Evolutionary conservation across 2,888 invertebrate species (phyloP).

Genomic region (Spilarctia lutea): DNA sequence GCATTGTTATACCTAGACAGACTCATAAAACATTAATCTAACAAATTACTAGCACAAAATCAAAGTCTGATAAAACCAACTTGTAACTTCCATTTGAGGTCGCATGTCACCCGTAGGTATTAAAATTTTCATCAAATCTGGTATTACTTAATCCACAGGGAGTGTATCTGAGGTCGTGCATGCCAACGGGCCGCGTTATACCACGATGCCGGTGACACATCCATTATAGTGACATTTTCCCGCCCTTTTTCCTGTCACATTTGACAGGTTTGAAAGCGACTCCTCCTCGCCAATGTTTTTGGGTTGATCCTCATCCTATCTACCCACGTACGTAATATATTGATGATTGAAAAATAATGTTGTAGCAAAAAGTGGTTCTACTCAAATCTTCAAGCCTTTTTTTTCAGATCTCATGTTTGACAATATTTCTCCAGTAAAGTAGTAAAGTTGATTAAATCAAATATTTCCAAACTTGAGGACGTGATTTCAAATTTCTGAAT

Average conservation of each 20-base stretch:
- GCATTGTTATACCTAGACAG: not conserved
- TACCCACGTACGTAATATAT: constrained; percentile 61
- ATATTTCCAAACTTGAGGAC: not conserved
- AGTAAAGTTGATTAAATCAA: not conserved
- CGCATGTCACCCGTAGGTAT: constrained; percentile 47
- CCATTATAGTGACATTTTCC: constrained; percentile 85
- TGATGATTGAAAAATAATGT: constrained; percentile 55
- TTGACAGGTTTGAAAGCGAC: constrained; percentile 85
- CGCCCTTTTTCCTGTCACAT: constrained; percentile 85
- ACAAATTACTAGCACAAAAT: constrained; percentile 7
- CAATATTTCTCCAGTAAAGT: not conserved
- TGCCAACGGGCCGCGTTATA: constrained; percentile 75
- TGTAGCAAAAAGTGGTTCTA: constrained; percentile 38
- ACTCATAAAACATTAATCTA: not conserved
- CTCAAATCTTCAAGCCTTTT: constrained; percentile 38
- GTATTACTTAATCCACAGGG: constrained; percentile 74
- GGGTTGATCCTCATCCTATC: constrained; percentile 64
- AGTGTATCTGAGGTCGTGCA: constrained; percentile 72
- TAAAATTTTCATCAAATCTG: constrained; percentile 69
- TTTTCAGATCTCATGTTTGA: constrained; percentile 46
- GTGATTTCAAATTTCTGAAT: not conserved
- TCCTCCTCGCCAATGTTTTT: constrained; percentile 81
- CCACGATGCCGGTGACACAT: constrained; percentile 84
- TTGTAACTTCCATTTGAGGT: constrained; percentile 44
- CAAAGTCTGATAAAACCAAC: constrained; percentile 13